These are phyloP conservation scores for Solea solea DNA, from an alignment of 2,113 vertebrate genomes.

Conservation along the genomic window DNA sequence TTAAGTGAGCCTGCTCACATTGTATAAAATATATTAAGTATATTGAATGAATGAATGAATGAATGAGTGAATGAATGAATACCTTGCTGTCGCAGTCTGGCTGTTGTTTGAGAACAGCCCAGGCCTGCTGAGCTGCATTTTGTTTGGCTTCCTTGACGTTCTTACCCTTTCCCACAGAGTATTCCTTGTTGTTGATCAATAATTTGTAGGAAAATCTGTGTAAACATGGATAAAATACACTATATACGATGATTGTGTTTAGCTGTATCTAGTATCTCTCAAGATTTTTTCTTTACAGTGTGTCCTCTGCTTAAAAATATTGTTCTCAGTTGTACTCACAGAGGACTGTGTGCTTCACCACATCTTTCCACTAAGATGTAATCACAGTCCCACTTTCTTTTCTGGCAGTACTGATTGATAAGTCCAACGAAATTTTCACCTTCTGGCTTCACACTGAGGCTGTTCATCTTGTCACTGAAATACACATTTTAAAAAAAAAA, in stretches of 20 bases:
- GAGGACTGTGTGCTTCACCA: conserved; percentile 65
- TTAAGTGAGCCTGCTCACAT: no score
- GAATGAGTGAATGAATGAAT: neutral
- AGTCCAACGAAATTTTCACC: conserved; percentile 61
- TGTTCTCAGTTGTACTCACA: conserved; percentile 51
- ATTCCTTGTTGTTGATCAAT: conserved; percentile 58
- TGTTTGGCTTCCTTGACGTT: conserved; percentile 68
- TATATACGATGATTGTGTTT: neutral
- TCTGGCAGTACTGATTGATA: conserved; percentile 68
- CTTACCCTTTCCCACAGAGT: conserved; percentile 64
- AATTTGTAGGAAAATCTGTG: conserved; percentile 74
- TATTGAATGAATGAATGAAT: no score
- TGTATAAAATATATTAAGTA: no score
- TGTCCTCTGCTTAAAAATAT: neutral
- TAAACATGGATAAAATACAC: neutral
- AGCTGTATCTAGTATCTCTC: neutral
- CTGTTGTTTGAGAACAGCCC: conserved; percentile 35
- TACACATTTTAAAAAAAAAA: conserved; percentile 9
- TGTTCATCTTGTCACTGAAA: conserved; percentile 34
- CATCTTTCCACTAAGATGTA: conserved; percentile 27
- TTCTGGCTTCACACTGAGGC: conserved; percentile 13
- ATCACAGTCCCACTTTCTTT: neutral
- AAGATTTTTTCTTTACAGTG: neutral
- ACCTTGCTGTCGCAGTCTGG: conserved; percentile 65
- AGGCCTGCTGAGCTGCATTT: conserved; percentile 66